Evolutionary conservation across 2,888 invertebrate genomes (phyloP).

Genomic region (Thera obeliscata): DNA sequence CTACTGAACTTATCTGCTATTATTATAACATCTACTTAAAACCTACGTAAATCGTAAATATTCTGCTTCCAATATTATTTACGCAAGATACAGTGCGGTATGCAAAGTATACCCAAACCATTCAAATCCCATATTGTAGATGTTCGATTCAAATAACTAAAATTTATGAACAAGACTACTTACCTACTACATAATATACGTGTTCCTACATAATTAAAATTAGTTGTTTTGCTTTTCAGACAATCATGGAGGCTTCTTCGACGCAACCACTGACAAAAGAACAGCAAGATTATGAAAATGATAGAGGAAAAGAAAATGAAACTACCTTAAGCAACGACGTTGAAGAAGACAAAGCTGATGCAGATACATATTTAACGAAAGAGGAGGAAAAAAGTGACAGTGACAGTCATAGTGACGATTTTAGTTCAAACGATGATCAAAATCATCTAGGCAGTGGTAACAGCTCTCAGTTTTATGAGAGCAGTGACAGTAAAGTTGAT

Average conservation of each 20-base stretch:
- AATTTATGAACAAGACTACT: neutral
- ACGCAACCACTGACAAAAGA: conserved; percentile 39
- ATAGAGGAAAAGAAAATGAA: conserved; percentile 40
- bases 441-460: conserved; percentile 66
- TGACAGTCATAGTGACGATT: conserved; percentile 75
- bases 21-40: conserved; percentile 12
- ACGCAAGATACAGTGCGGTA: neutral
- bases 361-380: conserved; percentile 55
- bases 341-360: conserved; percentile 44
- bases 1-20: conserved; percentile 19
- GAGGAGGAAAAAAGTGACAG: conserved; percentile 74
- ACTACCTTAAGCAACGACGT: conserved; percentile 3
- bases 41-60: conserved; percentile 14
- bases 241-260: conserved; percentile 58
- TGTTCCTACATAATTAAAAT: conserved; percentile 5
- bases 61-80: neutral
- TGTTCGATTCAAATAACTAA: neutral
- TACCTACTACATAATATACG: no score
- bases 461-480: conserved; percentile 82
- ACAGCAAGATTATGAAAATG: conserved; percentile 35
- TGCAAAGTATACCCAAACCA: neutral
- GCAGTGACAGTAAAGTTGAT: conserved; percentile 79
- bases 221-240: conserved; percentile 53
- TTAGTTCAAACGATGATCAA: conserved; percentile 74
- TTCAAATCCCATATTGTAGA: neutral